Conservation (phyloP, 2,113 vertebrate species). For the Rhineura floridana region DNA sequence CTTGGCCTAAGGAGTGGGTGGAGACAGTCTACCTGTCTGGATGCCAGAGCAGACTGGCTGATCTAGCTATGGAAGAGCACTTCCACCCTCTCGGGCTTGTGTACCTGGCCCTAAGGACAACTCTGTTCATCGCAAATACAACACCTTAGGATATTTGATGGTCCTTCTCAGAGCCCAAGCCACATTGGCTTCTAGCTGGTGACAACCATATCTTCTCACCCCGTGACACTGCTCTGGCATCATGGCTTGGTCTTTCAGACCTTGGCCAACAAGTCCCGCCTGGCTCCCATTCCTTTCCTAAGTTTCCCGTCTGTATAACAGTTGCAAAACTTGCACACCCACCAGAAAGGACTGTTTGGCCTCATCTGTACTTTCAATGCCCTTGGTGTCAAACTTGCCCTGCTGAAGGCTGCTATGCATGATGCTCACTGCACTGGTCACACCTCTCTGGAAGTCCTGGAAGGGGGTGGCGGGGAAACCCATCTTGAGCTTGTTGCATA, state of each 20-base stretch:
- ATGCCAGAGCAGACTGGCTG: constrained; percentile 52
- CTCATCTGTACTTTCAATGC: constrained; percentile 92
- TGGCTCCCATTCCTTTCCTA: background rate
- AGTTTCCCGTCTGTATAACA: background rate
- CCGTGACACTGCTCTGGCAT: background rate
- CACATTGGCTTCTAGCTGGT: background rate
- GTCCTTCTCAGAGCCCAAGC: background rate
- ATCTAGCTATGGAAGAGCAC: constrained; percentile 28
- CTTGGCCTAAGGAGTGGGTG: background rate
- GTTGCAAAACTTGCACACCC: constrained; percentile 38
- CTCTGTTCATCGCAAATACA: background rate
- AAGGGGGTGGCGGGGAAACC: constrained; percentile 95
- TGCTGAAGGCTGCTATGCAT: constrained; percentile 99
- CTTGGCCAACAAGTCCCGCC: background rate
- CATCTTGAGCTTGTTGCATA: constrained; percentile 90
- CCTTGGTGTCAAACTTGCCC: constrained; percentile 95
- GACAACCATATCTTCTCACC: background rate
- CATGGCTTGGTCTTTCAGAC: background rate
- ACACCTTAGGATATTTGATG: background rate
- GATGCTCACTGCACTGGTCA: constrained; percentile 96
- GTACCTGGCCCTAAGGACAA: constrained; percentile 23
- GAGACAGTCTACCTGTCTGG: background rate
- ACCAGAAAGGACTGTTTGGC: constrained; percentile 97
- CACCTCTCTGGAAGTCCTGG: constrained; percentile 95
- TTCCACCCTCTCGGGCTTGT: background rate